These are phyloP conservation scores for Molossus alvarezi DNA, from an alignment of 2,797 vertebrate species.

Conservation along the genomic window DNA sequence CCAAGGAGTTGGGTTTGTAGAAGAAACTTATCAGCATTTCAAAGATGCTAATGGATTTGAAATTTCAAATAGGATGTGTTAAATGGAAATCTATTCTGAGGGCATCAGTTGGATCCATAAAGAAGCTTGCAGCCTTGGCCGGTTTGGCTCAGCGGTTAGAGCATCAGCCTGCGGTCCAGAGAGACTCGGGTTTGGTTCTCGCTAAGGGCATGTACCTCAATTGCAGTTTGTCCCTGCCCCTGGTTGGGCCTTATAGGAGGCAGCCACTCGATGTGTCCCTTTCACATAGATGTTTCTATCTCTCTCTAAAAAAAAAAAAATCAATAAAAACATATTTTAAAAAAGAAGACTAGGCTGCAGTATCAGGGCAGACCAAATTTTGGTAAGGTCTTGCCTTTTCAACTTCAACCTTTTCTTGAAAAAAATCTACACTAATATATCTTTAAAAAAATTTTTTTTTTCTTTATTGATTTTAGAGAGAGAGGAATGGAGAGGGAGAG, in stretches of 20 bases:
- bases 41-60: conserved; percentile 22
- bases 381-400: neutral
- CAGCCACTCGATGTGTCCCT: too few species aligned
- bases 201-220: too few species aligned
- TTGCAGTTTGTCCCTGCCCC: too few species aligned
- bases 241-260: too few species aligned
- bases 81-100: conserved; percentile 29
- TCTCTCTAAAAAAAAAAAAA: too few species aligned
- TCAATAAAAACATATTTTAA: too few species aligned
- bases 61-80: neutral
- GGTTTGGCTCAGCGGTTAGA: too few species aligned
- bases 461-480: too few species aligned
- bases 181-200: too few species aligned
- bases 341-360: neutral
- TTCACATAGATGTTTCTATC: too few species aligned
- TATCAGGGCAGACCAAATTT: neutral
- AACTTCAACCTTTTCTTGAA: neutral
- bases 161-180: too few species aligned
- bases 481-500: too few species aligned
- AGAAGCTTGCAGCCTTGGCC: neutral
- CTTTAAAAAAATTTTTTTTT: neutral
- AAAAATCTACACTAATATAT: neutral
- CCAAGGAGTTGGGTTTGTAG: neutral
- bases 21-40: neutral
- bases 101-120: neutral